These are phyloP conservation scores for Sandelia bainsii DNA, from an alignment of 2,797 vertebrate species.

Conservation along the genomic window DNA sequence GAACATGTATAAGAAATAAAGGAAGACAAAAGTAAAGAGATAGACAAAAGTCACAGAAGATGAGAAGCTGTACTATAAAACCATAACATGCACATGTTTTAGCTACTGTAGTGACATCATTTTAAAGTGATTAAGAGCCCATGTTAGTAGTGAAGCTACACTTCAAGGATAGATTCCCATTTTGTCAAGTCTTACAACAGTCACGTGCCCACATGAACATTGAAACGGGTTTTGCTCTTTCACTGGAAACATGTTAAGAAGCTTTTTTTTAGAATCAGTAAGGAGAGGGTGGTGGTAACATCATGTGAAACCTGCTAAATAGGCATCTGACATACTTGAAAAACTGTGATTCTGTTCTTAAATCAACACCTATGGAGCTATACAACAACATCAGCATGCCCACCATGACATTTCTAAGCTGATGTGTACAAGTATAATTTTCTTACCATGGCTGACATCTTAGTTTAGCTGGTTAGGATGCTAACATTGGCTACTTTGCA, in stretches of 20 bases:
- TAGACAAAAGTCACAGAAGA: slow-evolving; percentile 79
- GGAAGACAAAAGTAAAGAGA: slow-evolving; percentile 85
- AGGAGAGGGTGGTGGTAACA: background rate
- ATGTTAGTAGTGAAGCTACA: slow-evolving; percentile 9
- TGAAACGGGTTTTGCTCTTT: background rate
- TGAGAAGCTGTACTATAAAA: slow-evolving; percentile 57
- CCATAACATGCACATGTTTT: slow-evolving; percentile 46
- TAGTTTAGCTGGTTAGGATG: background rate
- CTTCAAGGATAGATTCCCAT: slow-evolving; percentile 20
- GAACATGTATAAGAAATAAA: slow-evolving; percentile 86
- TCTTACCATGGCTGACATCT: background rate
- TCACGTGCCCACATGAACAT: background rate
- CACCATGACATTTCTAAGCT: background rate
- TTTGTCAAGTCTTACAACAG: background rate
- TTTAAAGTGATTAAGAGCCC: background rate
- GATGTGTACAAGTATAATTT: background rate
- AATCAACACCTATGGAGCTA: background rate
- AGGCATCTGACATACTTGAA: background rate
- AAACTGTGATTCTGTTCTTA: background rate
- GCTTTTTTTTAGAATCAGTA: no score
- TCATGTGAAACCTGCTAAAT: background rate
- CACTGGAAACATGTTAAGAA: background rate
- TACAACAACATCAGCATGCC: background rate
- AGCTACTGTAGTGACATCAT: slow-evolving; percentile 10
- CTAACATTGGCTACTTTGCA: slow-evolving; percentile 3